A percentile compares a stretch with the other conserved stretches of the same genome.
Conservation (phyloP, 1,140 invertebrate species). For the Polypedilum vanderplanki region DNA sequence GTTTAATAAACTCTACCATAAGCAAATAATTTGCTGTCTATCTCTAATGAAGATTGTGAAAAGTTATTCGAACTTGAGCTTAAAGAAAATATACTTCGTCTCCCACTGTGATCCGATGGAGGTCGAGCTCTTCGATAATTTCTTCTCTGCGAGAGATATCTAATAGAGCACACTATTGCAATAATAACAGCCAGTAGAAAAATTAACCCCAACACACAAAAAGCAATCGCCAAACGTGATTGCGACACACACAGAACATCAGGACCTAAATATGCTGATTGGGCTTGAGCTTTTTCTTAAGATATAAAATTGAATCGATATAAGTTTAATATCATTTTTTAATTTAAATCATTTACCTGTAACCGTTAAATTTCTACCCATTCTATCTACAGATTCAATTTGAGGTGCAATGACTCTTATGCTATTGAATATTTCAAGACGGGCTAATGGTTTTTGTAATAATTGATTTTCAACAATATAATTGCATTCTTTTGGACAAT, state of each 20-base stretch:
- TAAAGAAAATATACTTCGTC: neutral
- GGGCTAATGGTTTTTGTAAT: slow-evolving; percentile 46
- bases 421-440: slow-evolving; percentile 67
- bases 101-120: neutral
- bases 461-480: slow-evolving; percentile 28
- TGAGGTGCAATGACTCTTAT: slow-evolving; percentile 68
- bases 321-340: too few species aligned
- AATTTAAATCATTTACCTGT: slow-evolving; percentile 1
- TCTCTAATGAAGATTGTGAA: slow-evolving; percentile 11
- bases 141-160: slow-evolving; percentile 43
- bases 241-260: slow-evolving; percentile 57
- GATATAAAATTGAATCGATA: neutral
- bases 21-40: neutral
- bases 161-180: slow-evolving; percentile 55
- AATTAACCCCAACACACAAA: slow-evolving; percentile 58
- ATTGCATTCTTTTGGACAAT: slow-evolving; percentile 52
- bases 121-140: neutral
- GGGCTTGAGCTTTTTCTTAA: neutral
- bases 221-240: slow-evolving; percentile 61
- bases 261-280: slow-evolving; percentile 32
- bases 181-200: slow-evolving; percentile 59
- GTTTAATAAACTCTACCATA: slow-evolving; percentile 22
- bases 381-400: slow-evolving; percentile 55
- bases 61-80: slow-evolving; percentile 4
- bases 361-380: neutral